Percentiles rank a stretch among this genome's conserved stretches.
Conservation (phyloP, 2,888 invertebrate species). For the Crossocerus cetratus region DNA sequence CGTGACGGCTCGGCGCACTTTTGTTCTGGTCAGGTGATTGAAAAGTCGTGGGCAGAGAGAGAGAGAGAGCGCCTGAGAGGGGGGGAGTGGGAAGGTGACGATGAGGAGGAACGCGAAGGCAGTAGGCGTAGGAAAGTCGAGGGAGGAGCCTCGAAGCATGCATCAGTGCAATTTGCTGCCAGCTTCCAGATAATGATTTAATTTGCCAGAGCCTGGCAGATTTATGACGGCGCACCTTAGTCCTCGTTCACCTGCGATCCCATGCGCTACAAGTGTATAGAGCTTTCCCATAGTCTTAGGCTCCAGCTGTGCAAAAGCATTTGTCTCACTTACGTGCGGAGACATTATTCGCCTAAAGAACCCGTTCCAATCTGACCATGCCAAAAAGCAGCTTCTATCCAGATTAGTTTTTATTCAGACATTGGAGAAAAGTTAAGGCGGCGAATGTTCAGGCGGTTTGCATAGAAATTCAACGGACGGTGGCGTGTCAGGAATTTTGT, state of each 20-base stretch:
- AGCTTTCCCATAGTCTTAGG: no score
- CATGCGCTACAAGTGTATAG: no score
- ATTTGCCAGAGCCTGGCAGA: constrained; percentile 69
- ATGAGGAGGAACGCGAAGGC: constrained; percentile 26
- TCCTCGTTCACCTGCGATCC: constrained; percentile 47
- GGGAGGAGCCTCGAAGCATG: constrained; percentile 50
- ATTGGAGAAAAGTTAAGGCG: no score
- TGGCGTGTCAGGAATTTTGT: constrained; percentile 23
- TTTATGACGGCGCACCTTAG: constrained; percentile 68
- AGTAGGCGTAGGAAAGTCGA: constrained; percentile 17
- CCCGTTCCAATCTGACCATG: no score
- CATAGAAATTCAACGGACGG: no score
- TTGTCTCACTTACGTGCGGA: background rate
- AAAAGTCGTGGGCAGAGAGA: constrained; percentile 14
- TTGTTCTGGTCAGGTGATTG: background rate
- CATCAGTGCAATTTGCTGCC: constrained; percentile 69
- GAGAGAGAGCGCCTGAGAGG: constrained; percentile 10
- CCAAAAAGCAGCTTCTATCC: no score
- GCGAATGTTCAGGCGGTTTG: no score
- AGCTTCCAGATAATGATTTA: constrained; percentile 73
- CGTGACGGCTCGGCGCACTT: constrained; percentile 17
- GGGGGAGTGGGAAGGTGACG: background rate
- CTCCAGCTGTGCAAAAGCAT: no score
- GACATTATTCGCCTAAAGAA: background rate
- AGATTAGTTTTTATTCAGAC: no score